These are phyloP conservation scores for Trichomalopsis sarcophagae DNA, from an alignment of 1,140 invertebrate species.

Conservation along the genomic window DNA sequence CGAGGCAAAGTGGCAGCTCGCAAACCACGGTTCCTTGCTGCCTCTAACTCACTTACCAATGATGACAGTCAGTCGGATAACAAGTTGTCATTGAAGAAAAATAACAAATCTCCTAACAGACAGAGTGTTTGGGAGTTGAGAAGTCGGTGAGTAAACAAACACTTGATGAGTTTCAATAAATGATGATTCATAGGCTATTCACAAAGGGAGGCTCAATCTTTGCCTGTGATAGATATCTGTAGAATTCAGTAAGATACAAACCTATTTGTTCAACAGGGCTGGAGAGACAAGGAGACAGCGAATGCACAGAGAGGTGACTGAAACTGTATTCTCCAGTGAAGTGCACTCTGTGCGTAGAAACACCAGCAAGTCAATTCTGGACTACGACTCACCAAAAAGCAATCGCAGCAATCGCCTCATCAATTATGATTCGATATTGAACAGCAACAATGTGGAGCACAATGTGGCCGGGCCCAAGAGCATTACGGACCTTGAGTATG, in stretches of 20 bases:
- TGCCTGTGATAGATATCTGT: not conserved
- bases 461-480: slow-evolving; percentile 71
- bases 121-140: slow-evolving; percentile 80
- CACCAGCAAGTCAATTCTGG: slow-evolving; percentile 69
- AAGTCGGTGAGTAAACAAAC: slow-evolving; percentile 69
- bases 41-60: slow-evolving; percentile 75
- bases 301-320: slow-evolving; percentile 77
- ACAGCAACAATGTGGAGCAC: slow-evolving; percentile 75
- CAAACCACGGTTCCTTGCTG: slow-evolving; percentile 80
- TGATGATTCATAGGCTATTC: no score
- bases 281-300: slow-evolving; percentile 75
- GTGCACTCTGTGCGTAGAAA: slow-evolving; percentile 78
- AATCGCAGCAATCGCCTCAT: slow-evolving; percentile 67
- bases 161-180: not conserved
- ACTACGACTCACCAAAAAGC: slow-evolving; percentile 72
- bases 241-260: not conserved
- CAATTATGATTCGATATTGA: slow-evolving; percentile 72
- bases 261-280: slow-evolving; percentile 61
- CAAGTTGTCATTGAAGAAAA: slow-evolving; percentile 74
- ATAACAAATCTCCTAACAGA: slow-evolving; percentile 77
- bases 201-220: not conserved
- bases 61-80: slow-evolving; percentile 74
- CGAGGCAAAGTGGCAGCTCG: slow-evolving; percentile 84
- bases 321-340: slow-evolving; percentile 80
- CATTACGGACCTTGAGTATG: slow-evolving; percentile 73